A percentile compares a stretch with the other conserved stretches of the same genome.
phyloP scores from a whole-genome alignment of 2,888 invertebrate genomes.

The Ophion obscuratus region DNA sequence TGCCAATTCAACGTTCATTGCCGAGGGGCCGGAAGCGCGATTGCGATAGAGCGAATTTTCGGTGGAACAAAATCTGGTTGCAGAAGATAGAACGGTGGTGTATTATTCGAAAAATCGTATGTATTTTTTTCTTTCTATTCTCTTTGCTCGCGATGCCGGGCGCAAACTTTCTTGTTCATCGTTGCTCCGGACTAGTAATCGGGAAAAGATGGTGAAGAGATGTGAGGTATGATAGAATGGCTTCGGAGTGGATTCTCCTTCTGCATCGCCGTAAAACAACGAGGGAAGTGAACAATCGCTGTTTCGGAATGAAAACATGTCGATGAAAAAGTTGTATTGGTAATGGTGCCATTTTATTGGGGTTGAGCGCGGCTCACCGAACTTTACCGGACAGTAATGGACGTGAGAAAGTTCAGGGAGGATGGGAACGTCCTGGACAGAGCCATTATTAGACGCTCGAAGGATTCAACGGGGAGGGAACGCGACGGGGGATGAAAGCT shows the following conservation, averaged over 20 bases:
- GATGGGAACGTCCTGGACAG: constrained; percentile 10
- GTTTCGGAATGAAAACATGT: constrained; percentile 35
- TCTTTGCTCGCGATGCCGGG: constrained; percentile 8
- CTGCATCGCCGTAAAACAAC: not conserved
- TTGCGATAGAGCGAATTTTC: constrained; percentile 11
- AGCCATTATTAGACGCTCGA: constrained; percentile 40
- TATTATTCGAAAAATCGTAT: constrained; percentile 28
- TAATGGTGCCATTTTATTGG: constrained; percentile 16
- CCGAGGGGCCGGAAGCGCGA: constrained; percentile 13
- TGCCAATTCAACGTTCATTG: constrained; percentile 50
- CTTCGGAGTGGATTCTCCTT: constrained; percentile 33
- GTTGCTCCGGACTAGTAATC: constrained; percentile 18
- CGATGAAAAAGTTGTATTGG: constrained; percentile 37
- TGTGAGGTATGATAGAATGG: not conserved
- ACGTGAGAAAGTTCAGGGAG: constrained; percentile 49
- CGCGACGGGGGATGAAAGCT: constrained; percentile 41
- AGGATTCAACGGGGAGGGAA: constrained; percentile 31
- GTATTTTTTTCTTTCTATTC: not conserved
- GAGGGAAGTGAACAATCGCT: constrained; percentile 22
- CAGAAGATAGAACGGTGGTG: not conserved
- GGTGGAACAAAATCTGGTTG: constrained; percentile 24
- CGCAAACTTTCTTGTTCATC: constrained; percentile 47
- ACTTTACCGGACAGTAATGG: constrained; percentile 24
- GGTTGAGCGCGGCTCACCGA: constrained; percentile 14
- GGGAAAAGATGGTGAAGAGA: not conserved